These are phyloP conservation scores for Latrodectus geometricus DNA, from an alignment of 1,140 invertebrate species.

Conservation along the genomic window DNA sequence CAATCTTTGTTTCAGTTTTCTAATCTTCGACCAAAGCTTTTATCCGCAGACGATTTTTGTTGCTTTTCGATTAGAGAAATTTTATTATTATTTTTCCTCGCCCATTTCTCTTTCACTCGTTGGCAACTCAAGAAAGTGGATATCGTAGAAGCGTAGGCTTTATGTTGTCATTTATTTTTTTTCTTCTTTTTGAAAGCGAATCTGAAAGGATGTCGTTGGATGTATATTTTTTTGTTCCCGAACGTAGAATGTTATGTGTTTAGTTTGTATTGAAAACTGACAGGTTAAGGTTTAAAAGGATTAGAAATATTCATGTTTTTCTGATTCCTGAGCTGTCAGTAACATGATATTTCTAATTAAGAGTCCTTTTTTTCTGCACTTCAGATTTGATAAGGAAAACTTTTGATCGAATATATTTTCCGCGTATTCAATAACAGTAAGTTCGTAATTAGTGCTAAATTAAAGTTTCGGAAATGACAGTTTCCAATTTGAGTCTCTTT, in stretches of 20 bases:
- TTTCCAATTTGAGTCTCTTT: no score
- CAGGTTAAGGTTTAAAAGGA: neutral
- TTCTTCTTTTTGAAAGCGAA: neutral
- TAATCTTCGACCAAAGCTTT: neutral
- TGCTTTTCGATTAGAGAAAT: neutral
- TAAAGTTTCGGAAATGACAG: no score
- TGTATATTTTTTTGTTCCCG: neutral
- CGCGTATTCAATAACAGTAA: no score
- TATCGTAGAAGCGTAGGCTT: neutral
- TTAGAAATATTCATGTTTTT: neutral
- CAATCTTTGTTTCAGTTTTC: slow-evolving; percentile 7
- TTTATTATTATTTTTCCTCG: neutral
- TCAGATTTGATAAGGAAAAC: neutral
- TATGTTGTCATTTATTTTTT: slow-evolving; percentile 1
- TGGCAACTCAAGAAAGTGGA: neutral
- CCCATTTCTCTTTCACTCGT: neutral
- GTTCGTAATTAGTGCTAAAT: no score
- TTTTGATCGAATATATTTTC: neutral
- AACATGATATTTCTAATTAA: neutral
- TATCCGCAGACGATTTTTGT: neutral
- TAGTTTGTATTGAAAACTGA: neutral
- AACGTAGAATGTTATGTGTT: neutral
- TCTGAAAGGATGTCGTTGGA: neutral
- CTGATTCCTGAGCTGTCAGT: neutral
- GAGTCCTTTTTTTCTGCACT: neutral